Conservation (phyloP, 2,888 invertebrate species). For the Netelia inedita region DNA sequence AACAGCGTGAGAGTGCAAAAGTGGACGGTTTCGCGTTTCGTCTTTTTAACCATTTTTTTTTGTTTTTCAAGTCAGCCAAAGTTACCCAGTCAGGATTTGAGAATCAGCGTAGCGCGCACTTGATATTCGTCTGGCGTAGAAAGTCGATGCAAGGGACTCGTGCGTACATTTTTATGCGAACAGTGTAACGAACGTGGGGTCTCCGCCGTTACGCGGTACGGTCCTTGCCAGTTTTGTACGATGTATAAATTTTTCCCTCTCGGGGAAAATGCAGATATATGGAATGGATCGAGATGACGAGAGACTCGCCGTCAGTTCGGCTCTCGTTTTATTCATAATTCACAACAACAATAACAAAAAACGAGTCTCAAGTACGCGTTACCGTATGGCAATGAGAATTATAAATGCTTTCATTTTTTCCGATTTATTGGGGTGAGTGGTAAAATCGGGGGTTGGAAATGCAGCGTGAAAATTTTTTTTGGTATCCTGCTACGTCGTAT, state of each 20-base stretch:
- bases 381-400: conserved; percentile 25
- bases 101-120: conserved; percentile 31
- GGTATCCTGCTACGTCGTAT: background rate
- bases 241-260: background rate
- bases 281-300: conserved; percentile 23
- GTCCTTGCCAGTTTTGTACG: background rate
- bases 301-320: conserved; percentile 8
- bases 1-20: background rate
- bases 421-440: background rate
- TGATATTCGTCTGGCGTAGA: conserved; percentile 60
- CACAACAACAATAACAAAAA: background rate
- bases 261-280: conserved; percentile 50
- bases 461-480: background rate
- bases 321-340: conserved; percentile 42
- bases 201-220: conserved; percentile 12
- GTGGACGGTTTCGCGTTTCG: background rate
- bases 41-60: conserved; percentile 1
- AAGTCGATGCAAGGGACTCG: conserved; percentile 48
- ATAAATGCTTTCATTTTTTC: conserved; percentile 16
- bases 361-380: background rate
- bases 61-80: conserved; percentile 5
- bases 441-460: conserved; percentile 1
- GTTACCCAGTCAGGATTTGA: conserved; percentile 37
- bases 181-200: conserved; percentile 48
- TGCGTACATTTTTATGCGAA: conserved; percentile 45